These are phyloP conservation scores for Diorhabda elongata DNA, from an alignment of 1,140 invertebrate genomes.

Conservation along the genomic window DNA sequence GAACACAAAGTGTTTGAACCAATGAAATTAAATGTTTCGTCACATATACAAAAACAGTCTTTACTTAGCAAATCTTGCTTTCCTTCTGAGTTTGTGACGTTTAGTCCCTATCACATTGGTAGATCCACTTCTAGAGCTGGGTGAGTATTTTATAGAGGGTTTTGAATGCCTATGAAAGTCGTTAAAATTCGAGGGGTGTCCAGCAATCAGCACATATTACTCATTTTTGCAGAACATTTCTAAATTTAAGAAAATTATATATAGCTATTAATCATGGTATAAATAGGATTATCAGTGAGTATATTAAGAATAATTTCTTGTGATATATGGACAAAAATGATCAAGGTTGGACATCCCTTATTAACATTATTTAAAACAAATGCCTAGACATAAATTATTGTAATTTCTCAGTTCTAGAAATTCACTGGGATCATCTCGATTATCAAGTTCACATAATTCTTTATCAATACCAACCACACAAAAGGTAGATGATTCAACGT, in stretches of 20 bases:
- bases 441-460: constrained; percentile 78
- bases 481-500: constrained; percentile 74
- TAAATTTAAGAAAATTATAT: no score
- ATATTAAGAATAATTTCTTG: no score
- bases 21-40: constrained; percentile 19
- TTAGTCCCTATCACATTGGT: constrained; percentile 54
- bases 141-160: background rate
- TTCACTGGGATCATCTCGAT: constrained; percentile 65
- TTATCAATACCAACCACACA: constrained; percentile 64
- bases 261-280: no score
- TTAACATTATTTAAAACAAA: no score
- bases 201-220: no score
- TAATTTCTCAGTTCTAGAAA: constrained; percentile 49
- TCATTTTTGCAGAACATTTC: no score
- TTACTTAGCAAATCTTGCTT: constrained; percentile 52
- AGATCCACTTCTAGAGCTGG: constrained; percentile 41
- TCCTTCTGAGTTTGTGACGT: constrained; percentile 58
- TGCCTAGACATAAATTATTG: no score
- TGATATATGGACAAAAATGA: no score
- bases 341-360: no score
- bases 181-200: no score
- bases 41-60: constrained; percentile 11
- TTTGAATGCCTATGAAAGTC: no score
- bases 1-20: constrained; percentile 31
- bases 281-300: no score